Percentiles rank a stretch among this genome's conserved stretches.
phyloP scores from a whole-genome alignment of 2,888 invertebrate species.

The Cheilosia vernalis region DNA sequence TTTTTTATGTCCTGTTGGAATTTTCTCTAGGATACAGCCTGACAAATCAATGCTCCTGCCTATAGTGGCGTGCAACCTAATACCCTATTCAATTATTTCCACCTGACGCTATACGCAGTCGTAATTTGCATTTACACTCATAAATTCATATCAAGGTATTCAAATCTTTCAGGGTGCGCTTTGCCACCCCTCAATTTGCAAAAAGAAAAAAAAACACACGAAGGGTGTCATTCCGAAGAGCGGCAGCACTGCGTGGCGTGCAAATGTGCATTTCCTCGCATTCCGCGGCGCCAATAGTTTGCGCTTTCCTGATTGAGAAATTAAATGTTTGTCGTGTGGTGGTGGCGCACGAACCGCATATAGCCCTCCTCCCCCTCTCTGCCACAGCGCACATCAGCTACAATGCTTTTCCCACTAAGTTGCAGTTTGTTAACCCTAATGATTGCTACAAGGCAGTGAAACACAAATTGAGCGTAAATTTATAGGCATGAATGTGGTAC shows the following conservation, averaged over 20 bases:
- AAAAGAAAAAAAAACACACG: slow-evolving; percentile 14
- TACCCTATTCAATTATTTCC: slow-evolving; percentile 57
- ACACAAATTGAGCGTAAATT: slow-evolving; percentile 74
- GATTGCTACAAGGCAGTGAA: slow-evolving; percentile 71
- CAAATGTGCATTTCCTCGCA: slow-evolving; percentile 69
- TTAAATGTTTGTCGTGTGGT: slow-evolving; percentile 59
- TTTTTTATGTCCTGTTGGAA: slow-evolving; percentile 47
- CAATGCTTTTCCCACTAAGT: slow-evolving; percentile 52
- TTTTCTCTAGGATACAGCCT: slow-evolving; percentile 64
- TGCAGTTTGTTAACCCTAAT: slow-evolving; percentile 74
- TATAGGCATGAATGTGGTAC: slow-evolving; percentile 51
- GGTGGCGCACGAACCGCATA: not conserved
- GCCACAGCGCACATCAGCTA: not conserved
- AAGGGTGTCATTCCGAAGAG: slow-evolving; percentile 54
- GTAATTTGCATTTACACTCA: slow-evolving; percentile 72
- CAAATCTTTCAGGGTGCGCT: slow-evolving; percentile 61
- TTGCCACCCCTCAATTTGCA: slow-evolving; percentile 68
- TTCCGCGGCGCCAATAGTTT: slow-evolving; percentile 56
- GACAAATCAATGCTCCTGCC: slow-evolving; percentile 66
- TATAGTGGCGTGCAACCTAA: slow-evolving; percentile 35
- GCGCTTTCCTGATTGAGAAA: slow-evolving; percentile 67
- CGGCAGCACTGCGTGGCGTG: slow-evolving; percentile 36
- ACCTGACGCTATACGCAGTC: slow-evolving; percentile 44
- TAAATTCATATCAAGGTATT: slow-evolving; percentile 69
- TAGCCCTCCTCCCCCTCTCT: not conserved